Percentiles rank a stretch among this genome's conserved stretches.
These are phyloP conservation scores for Mactromeris polynyma DNA, from an alignment of 2,888 invertebrate genomes.

Conservation along the genomic window DNA sequence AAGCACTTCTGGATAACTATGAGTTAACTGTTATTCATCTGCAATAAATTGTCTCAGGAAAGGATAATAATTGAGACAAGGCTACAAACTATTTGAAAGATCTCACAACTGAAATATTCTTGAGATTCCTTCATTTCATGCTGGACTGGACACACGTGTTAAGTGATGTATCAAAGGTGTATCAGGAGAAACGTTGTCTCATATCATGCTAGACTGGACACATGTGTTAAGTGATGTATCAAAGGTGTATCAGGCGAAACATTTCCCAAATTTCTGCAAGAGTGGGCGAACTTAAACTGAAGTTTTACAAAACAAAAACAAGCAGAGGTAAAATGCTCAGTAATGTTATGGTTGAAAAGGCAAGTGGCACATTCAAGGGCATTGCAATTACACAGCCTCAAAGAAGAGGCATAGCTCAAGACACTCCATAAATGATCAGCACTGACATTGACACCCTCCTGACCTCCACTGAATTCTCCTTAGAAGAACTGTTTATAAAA, in stretches of 20 bases:
- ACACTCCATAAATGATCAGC: not conserved
- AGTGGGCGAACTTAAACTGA: conserved; percentile 20
- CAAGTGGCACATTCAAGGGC: conserved; percentile 1
- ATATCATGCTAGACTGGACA: conserved; percentile 24
- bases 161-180: not conserved
- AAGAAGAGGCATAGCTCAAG: not conserved
- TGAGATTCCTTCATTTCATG: conserved; percentile 31
- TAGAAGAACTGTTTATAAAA: conserved; percentile 1
- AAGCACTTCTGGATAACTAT: conserved; percentile 51
- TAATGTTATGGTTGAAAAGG: conserved; percentile 15
- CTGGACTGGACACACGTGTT: conserved; percentile 10
- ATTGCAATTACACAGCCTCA: not conserved
- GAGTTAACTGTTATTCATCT: conserved; percentile 54
- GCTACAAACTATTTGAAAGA: conserved; percentile 16
- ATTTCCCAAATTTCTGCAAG: conserved; percentile 17
- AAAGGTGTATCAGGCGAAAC: conserved; percentile 5
- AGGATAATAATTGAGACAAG: conserved; percentile 19
- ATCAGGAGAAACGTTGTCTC: conserved; percentile 38
- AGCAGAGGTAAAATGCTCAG: conserved; percentile 40
- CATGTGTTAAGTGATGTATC: not conserved
- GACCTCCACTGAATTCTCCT: not conserved
- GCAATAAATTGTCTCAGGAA: conserved; percentile 38
- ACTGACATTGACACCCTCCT: not conserved
- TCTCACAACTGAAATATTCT: conserved; percentile 37
- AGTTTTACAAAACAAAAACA: conserved; percentile 31